A percentile compares a stretch with the other conserved stretches of the same genome.
phyloP scores from a whole-genome alignment of 2,113 vertebrate genomes.

The Strix aluco region DNA sequence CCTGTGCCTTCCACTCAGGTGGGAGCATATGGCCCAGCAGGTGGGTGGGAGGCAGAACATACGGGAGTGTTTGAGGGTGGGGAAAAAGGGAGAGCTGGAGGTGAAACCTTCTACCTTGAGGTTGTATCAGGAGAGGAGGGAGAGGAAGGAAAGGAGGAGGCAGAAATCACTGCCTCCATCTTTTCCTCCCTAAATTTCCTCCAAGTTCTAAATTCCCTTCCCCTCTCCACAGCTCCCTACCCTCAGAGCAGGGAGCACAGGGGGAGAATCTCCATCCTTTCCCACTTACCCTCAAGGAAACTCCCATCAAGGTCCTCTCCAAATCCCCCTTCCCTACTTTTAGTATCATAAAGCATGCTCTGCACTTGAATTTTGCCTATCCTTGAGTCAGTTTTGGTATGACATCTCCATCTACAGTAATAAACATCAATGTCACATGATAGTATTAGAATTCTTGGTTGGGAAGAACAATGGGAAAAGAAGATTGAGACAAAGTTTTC shows the following conservation, averaged over 20 bases:
- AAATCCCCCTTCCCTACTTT: background rate
- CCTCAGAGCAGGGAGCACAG: background rate
- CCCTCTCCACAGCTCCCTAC: background rate
- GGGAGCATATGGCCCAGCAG: background rate
- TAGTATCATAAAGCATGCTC: background rate
- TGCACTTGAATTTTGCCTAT: background rate
- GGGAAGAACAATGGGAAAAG: background rate
- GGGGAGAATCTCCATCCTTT: background rate
- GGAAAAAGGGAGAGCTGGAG: background rate
- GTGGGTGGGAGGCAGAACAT: background rate
- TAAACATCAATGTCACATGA: background rate
- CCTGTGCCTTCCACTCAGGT: background rate
- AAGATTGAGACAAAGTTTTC: background rate
- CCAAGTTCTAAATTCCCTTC: background rate
- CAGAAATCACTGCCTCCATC: background rate
- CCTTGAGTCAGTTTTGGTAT: background rate
- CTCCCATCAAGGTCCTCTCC: background rate
- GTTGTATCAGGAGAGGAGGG: background rate
- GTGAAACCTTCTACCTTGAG: background rate
- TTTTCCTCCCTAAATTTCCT: background rate
- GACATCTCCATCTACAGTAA: background rate
- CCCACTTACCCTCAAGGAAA: background rate
- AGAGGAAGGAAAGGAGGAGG: background rate
- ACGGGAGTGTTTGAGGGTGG: background rate
- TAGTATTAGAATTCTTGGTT: background rate